Conservation (phyloP, 2,888 invertebrate genomes). For the Eucera pruinosa region DNA sequence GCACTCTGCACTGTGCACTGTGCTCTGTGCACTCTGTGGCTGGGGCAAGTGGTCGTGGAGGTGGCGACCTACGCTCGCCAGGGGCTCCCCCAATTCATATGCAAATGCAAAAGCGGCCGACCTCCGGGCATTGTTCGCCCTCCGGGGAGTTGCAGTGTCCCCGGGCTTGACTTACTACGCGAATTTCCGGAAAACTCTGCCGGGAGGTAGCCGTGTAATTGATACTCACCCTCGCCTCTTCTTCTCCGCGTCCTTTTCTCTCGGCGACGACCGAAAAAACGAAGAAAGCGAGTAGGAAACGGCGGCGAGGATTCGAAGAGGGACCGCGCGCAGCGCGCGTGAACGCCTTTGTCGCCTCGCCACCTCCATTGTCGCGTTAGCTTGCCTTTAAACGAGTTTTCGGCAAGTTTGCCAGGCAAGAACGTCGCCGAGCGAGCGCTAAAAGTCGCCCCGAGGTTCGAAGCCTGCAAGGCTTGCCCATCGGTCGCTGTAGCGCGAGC, state of each 20-base stretch:
- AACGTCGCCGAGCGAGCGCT: constrained; percentile 31
- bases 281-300: not conserved
- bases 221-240: constrained; percentile 75
- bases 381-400: constrained; percentile 57
- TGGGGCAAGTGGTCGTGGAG: constrained; percentile 48
- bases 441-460: constrained; percentile 12
- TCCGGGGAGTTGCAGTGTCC: constrained; percentile 76
- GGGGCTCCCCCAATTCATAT: constrained; percentile 81
- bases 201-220: constrained; percentile 79
- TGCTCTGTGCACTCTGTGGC: constrained; percentile 33
- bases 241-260: constrained; percentile 18
- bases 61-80: constrained; percentile 58
- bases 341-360: constrained; percentile 65
- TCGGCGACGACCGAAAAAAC: constrained; percentile 8
- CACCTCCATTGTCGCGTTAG: constrained; percentile 57
- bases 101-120: constrained; percentile 82
- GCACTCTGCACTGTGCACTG: no score
- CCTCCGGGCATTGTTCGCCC: constrained; percentile 80
- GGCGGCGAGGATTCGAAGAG: constrained; percentile 22
- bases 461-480: constrained; percentile 51
- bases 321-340: constrained; percentile 4
- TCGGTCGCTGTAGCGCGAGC: constrained; percentile 11
- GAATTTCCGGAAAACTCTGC: constrained; percentile 83
- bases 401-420: constrained; percentile 24
- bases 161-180: constrained; percentile 82